A percentile compares a stretch with the other conserved stretches of the same genome.
Evolutionary conservation across 2,113 vertebrate species (phyloP).

Genomic region (Oryzias woworae): DNA sequence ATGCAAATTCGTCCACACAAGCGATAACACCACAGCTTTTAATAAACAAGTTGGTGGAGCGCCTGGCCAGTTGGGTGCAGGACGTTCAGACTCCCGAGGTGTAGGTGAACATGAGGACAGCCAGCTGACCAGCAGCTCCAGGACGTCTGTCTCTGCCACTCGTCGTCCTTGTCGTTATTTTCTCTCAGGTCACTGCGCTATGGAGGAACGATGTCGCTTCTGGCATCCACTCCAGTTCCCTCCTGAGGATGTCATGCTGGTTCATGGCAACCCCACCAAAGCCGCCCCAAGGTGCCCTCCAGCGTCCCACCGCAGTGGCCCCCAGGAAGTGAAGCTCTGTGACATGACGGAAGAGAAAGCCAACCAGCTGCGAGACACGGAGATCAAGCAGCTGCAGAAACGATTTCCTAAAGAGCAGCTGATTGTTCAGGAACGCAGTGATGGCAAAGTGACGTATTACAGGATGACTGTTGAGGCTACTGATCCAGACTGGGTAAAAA

Average conservation of each 20-base stretch:
- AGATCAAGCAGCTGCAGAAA: conserved; percentile 78
- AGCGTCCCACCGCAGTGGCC: conserved; percentile 21
- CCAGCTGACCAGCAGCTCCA: conserved; percentile 2
- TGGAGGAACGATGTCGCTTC: conserved; percentile 81
- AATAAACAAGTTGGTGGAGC: conserved; percentile 16
- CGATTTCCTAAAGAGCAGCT: conserved; percentile 79
- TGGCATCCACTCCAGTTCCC: conserved; percentile 75
- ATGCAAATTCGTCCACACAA: conserved; percentile 78
- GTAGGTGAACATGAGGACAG: conserved; percentile 6
- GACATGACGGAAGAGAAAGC: conserved; percentile 73
- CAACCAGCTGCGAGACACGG: conserved; percentile 72
- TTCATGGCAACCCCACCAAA: background rate
- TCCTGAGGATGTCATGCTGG: conserved; percentile 24
- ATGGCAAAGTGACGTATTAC: conserved; percentile 79
- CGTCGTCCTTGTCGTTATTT: conserved; percentile 78
- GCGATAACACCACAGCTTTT: conserved; percentile 19
- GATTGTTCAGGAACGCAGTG: conserved; percentile 79
- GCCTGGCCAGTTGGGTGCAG: background rate
- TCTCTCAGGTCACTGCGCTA: conserved; percentile 78
- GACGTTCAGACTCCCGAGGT: background rate
- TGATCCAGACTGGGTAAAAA: conserved; percentile 82
- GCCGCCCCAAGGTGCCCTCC: conserved; percentile 17
- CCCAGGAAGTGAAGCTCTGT: conserved; percentile 68
- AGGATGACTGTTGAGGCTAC: conserved; percentile 71
- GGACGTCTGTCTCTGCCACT: conserved; percentile 12